These are phyloP conservation scores for Plecturocebus donacophilus DNA, from an alignment of 2,113 vertebrate species.

Conservation along the genomic window DNA sequence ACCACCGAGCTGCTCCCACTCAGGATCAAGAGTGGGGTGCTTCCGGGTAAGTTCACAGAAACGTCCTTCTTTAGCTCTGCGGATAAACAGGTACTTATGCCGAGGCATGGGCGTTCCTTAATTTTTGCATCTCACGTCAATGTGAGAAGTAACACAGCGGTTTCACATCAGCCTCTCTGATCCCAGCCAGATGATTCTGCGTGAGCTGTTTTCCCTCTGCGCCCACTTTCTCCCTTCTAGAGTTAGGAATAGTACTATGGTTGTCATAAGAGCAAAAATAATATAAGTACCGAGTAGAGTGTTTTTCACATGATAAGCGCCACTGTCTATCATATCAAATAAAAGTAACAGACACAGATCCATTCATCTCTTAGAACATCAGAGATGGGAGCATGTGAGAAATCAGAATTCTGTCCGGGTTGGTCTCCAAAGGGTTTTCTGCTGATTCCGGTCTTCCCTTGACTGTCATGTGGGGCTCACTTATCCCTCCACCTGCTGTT, in stretches of 20 bases:
- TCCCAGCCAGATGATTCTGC: fast-evolving
- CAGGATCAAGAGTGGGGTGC: neutral
- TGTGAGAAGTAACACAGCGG: fast-evolving
- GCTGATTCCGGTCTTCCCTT: too few species aligned
- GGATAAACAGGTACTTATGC: fast-evolving
- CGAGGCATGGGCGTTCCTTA: neutral
- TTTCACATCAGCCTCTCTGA: too few species aligned
- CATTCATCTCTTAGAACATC: fast-evolving
- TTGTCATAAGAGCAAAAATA: neutral
- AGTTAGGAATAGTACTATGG: too few species aligned
- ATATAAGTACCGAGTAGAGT: neutral
- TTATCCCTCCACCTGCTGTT: neutral
- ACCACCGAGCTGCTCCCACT: neutral
- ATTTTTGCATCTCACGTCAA: neutral
- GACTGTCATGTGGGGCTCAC: neutral
- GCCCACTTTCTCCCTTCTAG: neutral
- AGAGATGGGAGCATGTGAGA: fast-evolving
- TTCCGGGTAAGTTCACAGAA: too few species aligned
- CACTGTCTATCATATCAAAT: neutral
- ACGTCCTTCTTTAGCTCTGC: neutral
- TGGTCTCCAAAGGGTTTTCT: neutral
- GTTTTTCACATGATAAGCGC: neutral
- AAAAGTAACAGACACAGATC: neutral
- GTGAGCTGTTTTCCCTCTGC: neutral
- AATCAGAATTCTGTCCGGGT: neutral